Evolutionary conservation across 1,140 invertebrate genomes (phyloP), one percentile per base, ranked within the genome.

Genomic region (Trichoplusia ni): DNA sequence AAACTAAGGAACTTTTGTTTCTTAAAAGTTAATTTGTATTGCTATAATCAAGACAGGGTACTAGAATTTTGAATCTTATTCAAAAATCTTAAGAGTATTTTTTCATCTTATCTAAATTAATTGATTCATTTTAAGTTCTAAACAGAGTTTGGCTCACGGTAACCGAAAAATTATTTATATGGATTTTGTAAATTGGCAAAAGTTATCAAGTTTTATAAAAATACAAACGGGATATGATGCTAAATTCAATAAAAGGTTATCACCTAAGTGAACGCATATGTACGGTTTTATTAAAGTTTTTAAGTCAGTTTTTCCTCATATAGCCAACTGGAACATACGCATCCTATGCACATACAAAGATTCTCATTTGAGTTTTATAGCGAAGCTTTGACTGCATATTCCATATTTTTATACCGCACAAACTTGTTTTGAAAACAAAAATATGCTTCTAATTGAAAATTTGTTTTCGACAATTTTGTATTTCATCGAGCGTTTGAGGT

Each of bases 261-360:
- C 63, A 62, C 62, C 51, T 46, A 54, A 64, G 63, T 66, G 65
- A 61, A 56, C 63, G 58, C 65, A 56, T 69, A 69, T 73, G 66
- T 73, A 69, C 61, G 73, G 69, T 78, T 73, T 73, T 69, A 76
- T 80, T 71, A 77, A 76, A 68, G 71, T 71, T 54, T 67, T 65
- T 61, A 73, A 75, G 71, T n/a, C 64, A 62, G 67, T 74, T 73
- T 70, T 61, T 66, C 66, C 70, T 71, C 72, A 70, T 76, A 71
- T 75, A 71, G 72, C 73, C 71, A 16, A n/a, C 73, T 74, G 58
- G 72, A 75, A 78, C 74, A 67, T 72, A 78, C 70, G 69, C 25
- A 54, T 38, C 35, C 21, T 33, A 40, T 16, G 21, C 64, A 63
- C 76, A 47, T 68, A 69, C 71, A 53, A 67, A 54, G 67, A 67